Conservation (phyloP, 2,113 vertebrate genomes). For the Excalfactoria chinensis region DNA sequence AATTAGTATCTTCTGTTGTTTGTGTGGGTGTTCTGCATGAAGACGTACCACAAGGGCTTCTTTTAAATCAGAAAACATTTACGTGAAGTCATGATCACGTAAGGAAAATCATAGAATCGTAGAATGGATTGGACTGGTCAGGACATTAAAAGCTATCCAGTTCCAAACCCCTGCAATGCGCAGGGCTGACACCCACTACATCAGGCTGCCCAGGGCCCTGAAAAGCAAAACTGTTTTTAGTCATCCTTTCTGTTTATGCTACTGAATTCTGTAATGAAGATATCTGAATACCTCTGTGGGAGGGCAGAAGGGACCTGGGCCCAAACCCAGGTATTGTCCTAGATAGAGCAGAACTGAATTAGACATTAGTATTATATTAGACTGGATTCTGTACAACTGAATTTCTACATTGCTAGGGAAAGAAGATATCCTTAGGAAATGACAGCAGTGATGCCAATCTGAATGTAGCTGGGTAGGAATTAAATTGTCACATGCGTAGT, state of each 20-base stretch:
- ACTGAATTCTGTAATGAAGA: not conserved
- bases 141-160: not conserved
- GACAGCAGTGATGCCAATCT: not conserved
- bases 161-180: not conserved
- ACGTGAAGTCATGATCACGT: not conserved
- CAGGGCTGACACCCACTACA: not conserved
- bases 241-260: not conserved
- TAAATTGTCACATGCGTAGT: not conserved
- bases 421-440: not conserved
- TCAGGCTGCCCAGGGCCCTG: not conserved
- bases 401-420: not conserved
- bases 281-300: not conserved
- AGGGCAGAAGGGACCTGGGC: not conserved
- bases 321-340: not conserved
- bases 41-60: not conserved
- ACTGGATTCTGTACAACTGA: not conserved
- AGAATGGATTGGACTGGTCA: not conserved
- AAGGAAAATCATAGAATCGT: not conserved
- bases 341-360: not conserved
- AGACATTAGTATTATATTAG: not conserved
- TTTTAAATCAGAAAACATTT: constrained; percentile 39
- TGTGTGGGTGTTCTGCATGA: constrained; percentile 22
- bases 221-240: constrained; percentile 19
- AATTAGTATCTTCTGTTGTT: constrained; percentile 14
- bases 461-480: not conserved